Percentiles rank a stretch among this genome's conserved stretches.
These are phyloP conservation scores for Hirtodrosophila trivittata DNA, from an alignment of 2,888 invertebrate genomes.

Conservation along the genomic window DNA sequence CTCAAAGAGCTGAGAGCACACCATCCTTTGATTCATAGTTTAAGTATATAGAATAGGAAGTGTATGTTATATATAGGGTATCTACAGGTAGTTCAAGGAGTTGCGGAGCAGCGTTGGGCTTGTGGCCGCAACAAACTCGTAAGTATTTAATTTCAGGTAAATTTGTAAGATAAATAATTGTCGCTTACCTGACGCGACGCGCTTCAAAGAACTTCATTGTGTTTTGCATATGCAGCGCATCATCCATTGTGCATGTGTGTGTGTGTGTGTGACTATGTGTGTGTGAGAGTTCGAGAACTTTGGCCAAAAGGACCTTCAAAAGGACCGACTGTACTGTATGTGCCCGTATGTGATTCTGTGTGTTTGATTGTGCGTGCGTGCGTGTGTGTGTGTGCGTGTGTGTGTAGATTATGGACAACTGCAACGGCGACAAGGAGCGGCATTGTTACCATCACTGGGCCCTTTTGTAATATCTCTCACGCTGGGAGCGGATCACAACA, in stretches of 20 bases:
- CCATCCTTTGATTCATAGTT: too few species aligned
- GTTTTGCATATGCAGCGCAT: slow-evolving; percentile 67
- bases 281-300: slow-evolving; percentile 38
- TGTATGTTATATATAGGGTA: slow-evolving; percentile 23
- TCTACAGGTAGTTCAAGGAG: slow-evolving; percentile 1
- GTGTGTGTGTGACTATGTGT: slow-evolving; percentile 14
- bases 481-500: slow-evolving; percentile 79
- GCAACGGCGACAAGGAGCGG: slow-evolving; percentile 53
- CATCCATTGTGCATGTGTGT: slow-evolving; percentile 29
- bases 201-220: slow-evolving; percentile 78
- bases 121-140: slow-evolving; percentile 13
- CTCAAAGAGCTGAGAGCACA: too few species aligned
- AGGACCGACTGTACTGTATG: slow-evolving; percentile 49
- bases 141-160: slow-evolving; percentile 79
- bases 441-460: slow-evolving; percentile 60
- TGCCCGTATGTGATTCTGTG: slow-evolving; percentile 5
- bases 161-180: slow-evolving; percentile 79
- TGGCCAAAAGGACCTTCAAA: slow-evolving; percentile 67
- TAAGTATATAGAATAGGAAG: too few species aligned
- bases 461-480: slow-evolving; percentile 61
- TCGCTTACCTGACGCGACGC: slow-evolving; percentile 71
- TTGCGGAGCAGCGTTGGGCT: not conserved
- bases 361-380: slow-evolving; percentile 17
- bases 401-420: slow-evolving; percentile 60
- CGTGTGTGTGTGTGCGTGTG: slow-evolving; percentile 20